These are phyloP conservation scores for Plectropomus leopardus DNA, from an alignment of 2,113 vertebrate species.

Conservation along the genomic window DNA sequence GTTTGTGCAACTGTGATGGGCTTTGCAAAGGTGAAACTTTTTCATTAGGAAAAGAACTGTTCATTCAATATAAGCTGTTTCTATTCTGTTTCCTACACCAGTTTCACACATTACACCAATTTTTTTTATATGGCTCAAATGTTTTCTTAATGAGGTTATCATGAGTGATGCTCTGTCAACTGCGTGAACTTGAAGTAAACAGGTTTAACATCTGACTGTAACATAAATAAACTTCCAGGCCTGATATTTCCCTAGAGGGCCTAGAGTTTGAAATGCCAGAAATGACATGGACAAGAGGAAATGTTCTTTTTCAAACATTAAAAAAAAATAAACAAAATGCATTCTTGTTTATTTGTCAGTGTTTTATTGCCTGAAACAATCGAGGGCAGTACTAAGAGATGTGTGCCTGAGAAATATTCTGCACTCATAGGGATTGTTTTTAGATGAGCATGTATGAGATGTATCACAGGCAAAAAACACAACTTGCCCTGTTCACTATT, in stretches of 20 bases:
- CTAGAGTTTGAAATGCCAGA: neutral
- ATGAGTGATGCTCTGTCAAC: neutral
- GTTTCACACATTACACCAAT: neutral
- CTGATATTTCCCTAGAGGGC: neutral
- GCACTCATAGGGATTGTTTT: neutral
- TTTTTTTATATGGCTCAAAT: constrained; percentile 6
- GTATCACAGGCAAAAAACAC: neutral
- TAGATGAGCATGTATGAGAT: neutral
- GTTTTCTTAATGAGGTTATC: neutral
- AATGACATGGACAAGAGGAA: constrained; percentile 1
- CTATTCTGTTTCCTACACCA: neutral
- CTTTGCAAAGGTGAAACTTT: constrained; percentile 2
- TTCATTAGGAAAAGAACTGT: constrained; percentile 1
- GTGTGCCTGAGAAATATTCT: neutral
- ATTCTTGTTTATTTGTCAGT: constrained; percentile 13
- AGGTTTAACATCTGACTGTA: neutral
- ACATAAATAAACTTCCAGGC: neutral
- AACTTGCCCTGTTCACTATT: constrained; percentile 1
- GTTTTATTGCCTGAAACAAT: constrained; percentile 35
- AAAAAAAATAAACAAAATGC: neutral
- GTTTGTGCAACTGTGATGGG: constrained; percentile 12
- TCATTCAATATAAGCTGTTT: constrained; percentile 16
- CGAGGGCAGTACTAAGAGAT: neutral
- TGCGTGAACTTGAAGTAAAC: neutral
- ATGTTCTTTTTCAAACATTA: neutral